Percentiles rank a stretch among this genome's conserved stretches.
Conservation (phyloP, 2,888 invertebrate species). For the Germaria angustata region DNA sequence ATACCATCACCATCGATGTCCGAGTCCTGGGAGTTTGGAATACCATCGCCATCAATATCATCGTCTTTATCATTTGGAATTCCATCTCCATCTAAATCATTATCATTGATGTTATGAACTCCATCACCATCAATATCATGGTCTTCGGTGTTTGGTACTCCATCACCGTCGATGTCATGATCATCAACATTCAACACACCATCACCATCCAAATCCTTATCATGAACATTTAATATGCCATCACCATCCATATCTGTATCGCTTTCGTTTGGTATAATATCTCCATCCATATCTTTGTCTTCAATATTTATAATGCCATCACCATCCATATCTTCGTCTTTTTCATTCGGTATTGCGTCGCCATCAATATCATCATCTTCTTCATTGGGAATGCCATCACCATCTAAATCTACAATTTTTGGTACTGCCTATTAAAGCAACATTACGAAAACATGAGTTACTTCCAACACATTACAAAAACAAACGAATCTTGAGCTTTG, state of each 20-base stretch:
- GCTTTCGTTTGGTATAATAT: constrained; percentile 72
- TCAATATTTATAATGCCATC: constrained; percentile 74
- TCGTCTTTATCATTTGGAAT: constrained; percentile 80
- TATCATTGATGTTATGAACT: constrained; percentile 67
- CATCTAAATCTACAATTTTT: constrained; percentile 74
- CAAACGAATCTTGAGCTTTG: constrained; percentile 16
- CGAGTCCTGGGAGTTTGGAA: constrained; percentile 73
- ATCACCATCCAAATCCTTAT: constrained; percentile 77
- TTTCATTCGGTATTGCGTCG: constrained; percentile 69
- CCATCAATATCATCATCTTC: constrained; percentile 75
- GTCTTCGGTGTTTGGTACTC: constrained; percentile 72
- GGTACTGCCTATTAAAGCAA: constrained; percentile 39
- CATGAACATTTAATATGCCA: constrained; percentile 68
- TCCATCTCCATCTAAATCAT: constrained; percentile 79
- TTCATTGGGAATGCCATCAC: constrained; percentile 71
- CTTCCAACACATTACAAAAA: neutral
- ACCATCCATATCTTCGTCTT: constrained; percentile 73
- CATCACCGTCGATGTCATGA: constrained; percentile 73
- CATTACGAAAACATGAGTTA: constrained; percentile 20
- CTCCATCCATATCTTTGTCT: constrained; percentile 72
- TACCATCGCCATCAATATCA: constrained; percentile 72
- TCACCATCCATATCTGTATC: constrained; percentile 71
- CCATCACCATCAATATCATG: constrained; percentile 71
- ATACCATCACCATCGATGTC: constrained; percentile 74
- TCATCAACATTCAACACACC: constrained; percentile 80